phyloP scores from a whole-genome alignment of 2,797 vertebrate genomes.

The Oryzias dopingdopingensis region DNA sequence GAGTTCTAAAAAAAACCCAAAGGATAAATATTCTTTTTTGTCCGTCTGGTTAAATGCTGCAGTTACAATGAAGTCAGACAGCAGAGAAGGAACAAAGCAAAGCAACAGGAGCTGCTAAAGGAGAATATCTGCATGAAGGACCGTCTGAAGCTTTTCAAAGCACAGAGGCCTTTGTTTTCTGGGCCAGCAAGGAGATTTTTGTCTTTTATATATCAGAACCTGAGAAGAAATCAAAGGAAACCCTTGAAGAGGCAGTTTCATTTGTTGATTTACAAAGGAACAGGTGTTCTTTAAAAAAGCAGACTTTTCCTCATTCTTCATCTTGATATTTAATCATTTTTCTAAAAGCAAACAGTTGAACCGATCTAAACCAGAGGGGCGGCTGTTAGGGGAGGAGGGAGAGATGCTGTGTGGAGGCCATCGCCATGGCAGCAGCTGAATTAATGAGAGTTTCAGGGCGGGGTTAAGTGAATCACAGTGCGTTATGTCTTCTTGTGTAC shows the following conservation, averaged over 20 bases:
- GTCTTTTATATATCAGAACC: slow-evolving; percentile 33
- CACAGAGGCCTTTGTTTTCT: slow-evolving; percentile 17
- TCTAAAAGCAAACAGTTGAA: slow-evolving; percentile 5
- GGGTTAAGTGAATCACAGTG: slow-evolving; percentile 61
- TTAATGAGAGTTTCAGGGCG: slow-evolving; percentile 56
- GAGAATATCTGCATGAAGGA: slow-evolving; percentile 39
- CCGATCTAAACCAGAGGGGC: slow-evolving; percentile 4
- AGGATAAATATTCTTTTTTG: slow-evolving; percentile 12
- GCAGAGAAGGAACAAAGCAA: slow-evolving; percentile 22
- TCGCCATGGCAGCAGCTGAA: slow-evolving; percentile 70
- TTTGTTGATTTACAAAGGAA: slow-evolving; percentile 40
- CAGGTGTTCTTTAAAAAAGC: no score
- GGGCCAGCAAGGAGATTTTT: slow-evolving; percentile 19
- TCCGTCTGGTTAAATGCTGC: slow-evolving; percentile 21
- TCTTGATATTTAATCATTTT: slow-evolving; percentile 4
- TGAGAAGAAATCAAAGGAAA: slow-evolving; percentile 27
- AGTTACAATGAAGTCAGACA: slow-evolving; percentile 15
- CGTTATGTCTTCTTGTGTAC: slow-evolving; percentile 42
- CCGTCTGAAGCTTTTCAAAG: slow-evolving; percentile 51
- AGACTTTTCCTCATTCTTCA: no score
- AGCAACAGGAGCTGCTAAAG: slow-evolving; percentile 62
- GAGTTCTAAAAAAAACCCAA: no score
- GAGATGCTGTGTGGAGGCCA: slow-evolving; percentile 55
- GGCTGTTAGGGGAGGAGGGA: slow-evolving; percentile 23
- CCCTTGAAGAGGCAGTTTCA: slow-evolving; percentile 14